phyloP scores from a whole-genome alignment of 2,797 vertebrate genomes.

The Poeciliopsis gracilis region DNA sequence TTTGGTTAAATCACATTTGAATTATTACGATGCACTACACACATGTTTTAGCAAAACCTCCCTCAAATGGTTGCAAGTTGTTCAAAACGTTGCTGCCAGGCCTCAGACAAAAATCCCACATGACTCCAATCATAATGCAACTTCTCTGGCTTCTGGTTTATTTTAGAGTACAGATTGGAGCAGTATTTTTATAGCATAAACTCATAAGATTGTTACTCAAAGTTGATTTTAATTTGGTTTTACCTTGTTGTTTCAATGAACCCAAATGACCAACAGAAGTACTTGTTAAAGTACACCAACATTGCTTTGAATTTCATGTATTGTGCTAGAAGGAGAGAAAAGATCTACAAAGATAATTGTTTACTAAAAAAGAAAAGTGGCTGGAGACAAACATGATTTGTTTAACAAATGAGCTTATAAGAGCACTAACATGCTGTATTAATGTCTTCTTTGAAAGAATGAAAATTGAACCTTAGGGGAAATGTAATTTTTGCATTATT shows the following conservation, averaged over 20 bases:
- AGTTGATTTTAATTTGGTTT: neutral
- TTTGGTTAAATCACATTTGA: neutral
- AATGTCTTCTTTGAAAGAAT: neutral
- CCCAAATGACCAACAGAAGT: neutral
- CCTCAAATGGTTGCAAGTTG: neutral
- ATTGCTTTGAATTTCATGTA: neutral
- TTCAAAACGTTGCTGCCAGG: neutral
- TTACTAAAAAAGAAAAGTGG: neutral
- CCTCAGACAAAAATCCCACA: neutral
- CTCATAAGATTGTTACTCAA: neutral
- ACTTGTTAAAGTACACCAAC: neutral
- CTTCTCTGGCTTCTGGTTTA: neutral
- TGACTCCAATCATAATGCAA: neutral
- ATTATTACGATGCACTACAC: neutral
- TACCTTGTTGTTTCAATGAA: neutral
- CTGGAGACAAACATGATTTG: neutral
- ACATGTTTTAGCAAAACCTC: neutral
- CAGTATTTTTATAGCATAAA: neutral
- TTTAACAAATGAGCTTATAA: neutral
- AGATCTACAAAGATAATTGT: neutral
- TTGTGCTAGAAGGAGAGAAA: neutral
- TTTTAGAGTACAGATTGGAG: neutral
- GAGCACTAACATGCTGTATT: neutral
- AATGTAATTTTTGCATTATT: neutral
- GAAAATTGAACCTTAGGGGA: neutral